These are phyloP conservation scores for Lithophane semibrunnea DNA, from an alignment of 2,888 invertebrate species.

Conservation along the genomic window DNA sequence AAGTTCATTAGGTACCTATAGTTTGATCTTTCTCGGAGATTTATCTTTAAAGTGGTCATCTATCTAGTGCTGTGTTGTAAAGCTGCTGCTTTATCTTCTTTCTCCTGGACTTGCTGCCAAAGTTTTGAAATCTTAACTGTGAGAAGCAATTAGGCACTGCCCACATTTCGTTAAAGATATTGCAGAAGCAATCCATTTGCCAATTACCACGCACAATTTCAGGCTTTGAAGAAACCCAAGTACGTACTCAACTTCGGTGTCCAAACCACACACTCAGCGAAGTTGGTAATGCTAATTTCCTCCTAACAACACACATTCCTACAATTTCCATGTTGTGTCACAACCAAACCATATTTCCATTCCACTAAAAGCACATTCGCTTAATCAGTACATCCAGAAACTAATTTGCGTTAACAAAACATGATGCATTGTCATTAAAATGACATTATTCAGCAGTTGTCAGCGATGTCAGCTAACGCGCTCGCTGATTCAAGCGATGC, in stretches of 20 bases:
- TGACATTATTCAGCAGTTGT: constrained; percentile 63
- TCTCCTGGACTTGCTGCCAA: neutral
- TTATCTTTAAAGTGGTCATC: neutral
- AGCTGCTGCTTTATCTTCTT: no score
- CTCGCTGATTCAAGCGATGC: constrained; percentile 57
- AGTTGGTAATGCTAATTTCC: constrained; percentile 7
- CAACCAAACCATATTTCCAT: constrained; percentile 40
- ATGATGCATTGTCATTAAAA: constrained; percentile 65
- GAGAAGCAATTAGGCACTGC: neutral
- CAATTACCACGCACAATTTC: neutral
- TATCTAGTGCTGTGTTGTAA: neutral
- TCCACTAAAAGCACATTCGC: constrained; percentile 41
- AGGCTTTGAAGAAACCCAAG: neutral
- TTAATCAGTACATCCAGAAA: constrained; percentile 52
- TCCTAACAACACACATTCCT: constrained; percentile 18
- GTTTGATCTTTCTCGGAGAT: no score
- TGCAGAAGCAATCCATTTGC: no score
- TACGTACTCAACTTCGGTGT: neutral
- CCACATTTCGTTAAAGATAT: neutral
- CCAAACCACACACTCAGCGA: constrained; percentile 9
- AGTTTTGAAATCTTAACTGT: neutral
- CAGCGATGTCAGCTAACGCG: constrained; percentile 45
- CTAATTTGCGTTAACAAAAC: constrained; percentile 58
- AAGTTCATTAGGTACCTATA: neutral
- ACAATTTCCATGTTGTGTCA: constrained; percentile 23